Evolutionary conservation across 2,888 invertebrate species (phyloP).

Genomic region (Griposia aprilina): DNA sequence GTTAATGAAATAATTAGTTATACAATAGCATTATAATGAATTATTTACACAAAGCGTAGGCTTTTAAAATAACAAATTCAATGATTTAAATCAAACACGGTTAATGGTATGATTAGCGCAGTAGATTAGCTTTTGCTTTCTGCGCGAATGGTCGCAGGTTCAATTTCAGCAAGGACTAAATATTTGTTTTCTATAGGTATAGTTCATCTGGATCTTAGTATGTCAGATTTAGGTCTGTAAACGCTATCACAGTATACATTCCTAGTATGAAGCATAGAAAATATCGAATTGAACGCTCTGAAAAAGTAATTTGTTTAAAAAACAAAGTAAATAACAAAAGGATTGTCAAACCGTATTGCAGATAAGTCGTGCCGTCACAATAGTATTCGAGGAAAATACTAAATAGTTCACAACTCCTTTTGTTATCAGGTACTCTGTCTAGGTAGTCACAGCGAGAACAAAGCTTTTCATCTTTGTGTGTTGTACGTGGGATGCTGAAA

Average conservation of each 20-base stretch:
- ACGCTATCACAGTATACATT: neutral
- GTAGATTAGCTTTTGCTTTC: neutral
- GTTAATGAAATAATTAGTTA: constrained; percentile 27
- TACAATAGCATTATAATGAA: neutral
- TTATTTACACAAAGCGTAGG: neutral
- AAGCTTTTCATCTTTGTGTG: constrained; percentile 24
- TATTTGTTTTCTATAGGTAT: neutral
- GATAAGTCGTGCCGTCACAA: constrained; percentile 31
- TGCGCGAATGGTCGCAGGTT: neutral
- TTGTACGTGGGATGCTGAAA: neutral
- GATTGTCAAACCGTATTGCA: neutral
- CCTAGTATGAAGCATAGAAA: neutral
- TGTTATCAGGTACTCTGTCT: constrained; percentile 36
- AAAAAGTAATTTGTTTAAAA: neutral
- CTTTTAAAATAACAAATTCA: neutral
- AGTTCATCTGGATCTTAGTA: neutral
- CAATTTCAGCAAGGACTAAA: neutral
- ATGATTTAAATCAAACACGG: neutral
- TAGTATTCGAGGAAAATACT: constrained; percentile 19
- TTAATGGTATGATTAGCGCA: neutral
- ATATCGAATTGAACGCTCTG: neutral
- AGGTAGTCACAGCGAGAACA: constrained; percentile 26
- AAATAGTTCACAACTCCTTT: constrained; percentile 31
- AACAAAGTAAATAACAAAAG: constrained; percentile 2
- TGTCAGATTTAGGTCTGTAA: too few species aligned